These are phyloP conservation scores for Stegana nigrithorax DNA, from an alignment of 2,888 invertebrate genomes.

Conservation along the genomic window DNA sequence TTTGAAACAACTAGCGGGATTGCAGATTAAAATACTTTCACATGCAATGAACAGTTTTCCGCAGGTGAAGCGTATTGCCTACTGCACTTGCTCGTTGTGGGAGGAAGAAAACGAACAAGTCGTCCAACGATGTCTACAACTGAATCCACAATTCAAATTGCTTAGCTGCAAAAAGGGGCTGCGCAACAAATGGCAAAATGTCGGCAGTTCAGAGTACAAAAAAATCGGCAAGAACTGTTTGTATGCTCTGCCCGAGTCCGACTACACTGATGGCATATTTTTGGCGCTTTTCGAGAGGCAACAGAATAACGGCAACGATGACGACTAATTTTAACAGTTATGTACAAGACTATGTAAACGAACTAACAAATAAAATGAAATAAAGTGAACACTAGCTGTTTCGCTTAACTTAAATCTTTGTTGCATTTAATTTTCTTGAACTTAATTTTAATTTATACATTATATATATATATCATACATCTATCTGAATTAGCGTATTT, in stretches of 20 bases:
- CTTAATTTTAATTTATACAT: conserved; percentile 7
- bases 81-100: conserved; percentile 95
- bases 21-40: conserved; percentile 85
- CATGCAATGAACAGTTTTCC: conserved; percentile 89
- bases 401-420: conserved; percentile 26
- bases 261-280: conserved; percentile 94
- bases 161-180: conserved; percentile 74
- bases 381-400: conserved; percentile 4
- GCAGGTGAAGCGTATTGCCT: conserved; percentile 85
- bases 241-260: conserved; percentile 80
- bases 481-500: too few relatives aligned
- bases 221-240: conserved; percentile 81
- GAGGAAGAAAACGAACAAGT: conserved; percentile 95
- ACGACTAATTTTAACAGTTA: conserved; percentile 21
- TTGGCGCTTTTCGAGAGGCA: conserved; percentile 85
- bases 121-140: conserved; percentile 59
- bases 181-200: conserved; percentile 76
- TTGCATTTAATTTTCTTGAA: conserved; percentile 21
- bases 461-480: conserved; percentile 13
- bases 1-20: conserved; percentile 76
- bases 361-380: conserved; percentile 11
- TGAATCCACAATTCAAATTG: conserved; percentile 73
- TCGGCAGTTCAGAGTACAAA: conserved; percentile 75
- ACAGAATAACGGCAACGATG: conserved; percentile 18
- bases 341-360: too few relatives aligned